Base-by-base conservation (phyloP, 2,888 invertebrate species). In the Dicranocentrus wangi region DNA sequence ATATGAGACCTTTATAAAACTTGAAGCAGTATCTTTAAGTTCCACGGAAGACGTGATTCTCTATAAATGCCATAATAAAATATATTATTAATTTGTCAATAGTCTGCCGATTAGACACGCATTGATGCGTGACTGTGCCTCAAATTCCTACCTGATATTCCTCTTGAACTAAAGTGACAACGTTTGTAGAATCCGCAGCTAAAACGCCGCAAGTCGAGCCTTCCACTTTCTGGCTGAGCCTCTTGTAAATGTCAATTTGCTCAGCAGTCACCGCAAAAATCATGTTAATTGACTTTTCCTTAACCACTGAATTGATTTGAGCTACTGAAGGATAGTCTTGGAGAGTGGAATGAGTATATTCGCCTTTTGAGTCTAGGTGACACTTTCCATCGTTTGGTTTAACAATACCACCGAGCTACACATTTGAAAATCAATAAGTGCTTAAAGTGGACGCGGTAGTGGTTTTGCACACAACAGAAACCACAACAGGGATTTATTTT, bases 241-340 rank as follows among this genome's bases (percentile, higher is more conserved):
- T 92, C 86, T 94, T 91, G 89, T 99, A 99, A 70, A 97, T 93
- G 21, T 90, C 90, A 86, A 94, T 92, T 70, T 70, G 70, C 86
- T 94, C 93, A 8, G 63, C 43, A 0, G 98, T 98, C 53, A 99
- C 98, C 25, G 98, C 98, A 91, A 98, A 99, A 87, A 99, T 99
- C 43, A 99, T 92, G 89, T 98, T 99, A 87, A 99, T 96, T 2
- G 97, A 93, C 88, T 97, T 94, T 88, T 98, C 93, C 88, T 95
- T 95, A 32, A 98, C 95, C 90, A 92, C 89, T 27, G 90, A 88
- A 79, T 90, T 89, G 60, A 89, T 88, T 88, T 99, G 98, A 10
- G 98, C 96, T 83, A 99, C 96, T 82, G 98, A 98, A 1, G 99
- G 99, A 88, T 99, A 99, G 89, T 99, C 99, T 90, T 95, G 95